These are phyloP conservation scores for Darevskia nairensis DNA, from an alignment of 2,797 vertebrate species.

Conservation along the genomic window DNA sequence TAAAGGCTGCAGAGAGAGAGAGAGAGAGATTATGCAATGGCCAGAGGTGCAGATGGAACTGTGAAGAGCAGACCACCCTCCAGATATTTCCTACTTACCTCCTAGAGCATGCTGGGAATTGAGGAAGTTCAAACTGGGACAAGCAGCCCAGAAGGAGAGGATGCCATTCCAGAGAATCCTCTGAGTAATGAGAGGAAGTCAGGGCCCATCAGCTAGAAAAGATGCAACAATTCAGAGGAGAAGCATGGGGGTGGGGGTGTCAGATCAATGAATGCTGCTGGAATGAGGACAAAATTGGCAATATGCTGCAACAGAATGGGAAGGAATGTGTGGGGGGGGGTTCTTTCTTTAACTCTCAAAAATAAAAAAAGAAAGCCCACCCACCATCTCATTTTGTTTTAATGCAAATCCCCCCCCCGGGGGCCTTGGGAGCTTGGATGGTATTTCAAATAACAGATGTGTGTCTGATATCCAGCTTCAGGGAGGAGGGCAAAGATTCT, in stretches of 20 bases:
- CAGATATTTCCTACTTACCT: neutral
- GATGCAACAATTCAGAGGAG: neutral
- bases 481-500: too few species aligned
- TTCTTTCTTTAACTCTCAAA: neutral
- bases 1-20: neutral
- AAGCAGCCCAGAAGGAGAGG: slow-evolving; percentile 5
- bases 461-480: too few species aligned
- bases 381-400: neutral
- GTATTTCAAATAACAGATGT: neutral
- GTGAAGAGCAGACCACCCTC: neutral
- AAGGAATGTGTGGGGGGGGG: neutral
- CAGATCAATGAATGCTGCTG: neutral
- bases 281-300: neutral
- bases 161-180: neutral
- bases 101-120: neutral
- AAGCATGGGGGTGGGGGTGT: neutral
- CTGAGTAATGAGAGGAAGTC: slow-evolving; percentile 19
- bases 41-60: neutral
- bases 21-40: neutral
- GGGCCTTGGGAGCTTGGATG: too few species aligned
- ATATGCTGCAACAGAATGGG: neutral
- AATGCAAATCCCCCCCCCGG: neutral
- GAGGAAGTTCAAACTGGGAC: slow-evolving; percentile 11
- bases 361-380: neutral
- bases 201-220: slow-evolving; percentile 12